Percentiles rank a stretch among this genome's conserved stretches.
These are phyloP conservation scores for Pycnomerus fuliginosus DNA, from an alignment of 2,888 invertebrate genomes.

Conservation along the genomic window DNA sequence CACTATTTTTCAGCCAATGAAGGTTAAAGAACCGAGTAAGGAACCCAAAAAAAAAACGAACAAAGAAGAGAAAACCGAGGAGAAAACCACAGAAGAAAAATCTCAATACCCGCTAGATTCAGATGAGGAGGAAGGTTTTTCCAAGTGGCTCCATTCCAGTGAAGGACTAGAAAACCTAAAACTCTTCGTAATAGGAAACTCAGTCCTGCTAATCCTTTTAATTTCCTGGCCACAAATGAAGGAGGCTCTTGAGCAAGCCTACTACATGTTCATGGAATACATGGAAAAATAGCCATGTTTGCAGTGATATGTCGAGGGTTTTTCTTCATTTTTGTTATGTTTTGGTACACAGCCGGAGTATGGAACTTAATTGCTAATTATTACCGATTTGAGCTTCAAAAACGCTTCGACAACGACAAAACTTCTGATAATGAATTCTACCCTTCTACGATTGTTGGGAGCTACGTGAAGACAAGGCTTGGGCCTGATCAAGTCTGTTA, in stretches of 20 bases:
- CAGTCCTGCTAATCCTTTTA: slow-evolving; percentile 68
- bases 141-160: slow-evolving; percentile 55
- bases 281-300: slow-evolving; percentile 55
- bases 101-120: slow-evolving; percentile 29
- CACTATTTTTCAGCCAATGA: background rate
- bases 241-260: slow-evolving; percentile 56
- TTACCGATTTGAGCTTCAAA: slow-evolving; percentile 70
- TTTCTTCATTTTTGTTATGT: slow-evolving; percentile 65
- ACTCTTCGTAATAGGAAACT: slow-evolving; percentile 78
- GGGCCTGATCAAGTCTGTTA: no score
- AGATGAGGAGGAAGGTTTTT: slow-evolving; percentile 44
- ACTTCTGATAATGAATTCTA: background rate
- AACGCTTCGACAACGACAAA: slow-evolving; percentile 56
- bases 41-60: slow-evolving; percentile 2
- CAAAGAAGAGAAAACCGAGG: slow-evolving; percentile 1
- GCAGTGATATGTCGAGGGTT: slow-evolving; percentile 63
- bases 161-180: slow-evolving; percentile 75
- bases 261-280: slow-evolving; percentile 45
- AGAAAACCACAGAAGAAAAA: slow-evolving; percentile 3
- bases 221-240: slow-evolving; percentile 74
- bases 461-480: no score
- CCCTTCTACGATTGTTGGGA: no score
- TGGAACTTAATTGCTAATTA: slow-evolving; percentile 74
- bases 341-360: slow-evolving; percentile 70
- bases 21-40: background rate